phyloP scores from a whole-genome alignment of 2,113 vertebrate genomes.

The Ginglymostoma cirratum region DNA sequence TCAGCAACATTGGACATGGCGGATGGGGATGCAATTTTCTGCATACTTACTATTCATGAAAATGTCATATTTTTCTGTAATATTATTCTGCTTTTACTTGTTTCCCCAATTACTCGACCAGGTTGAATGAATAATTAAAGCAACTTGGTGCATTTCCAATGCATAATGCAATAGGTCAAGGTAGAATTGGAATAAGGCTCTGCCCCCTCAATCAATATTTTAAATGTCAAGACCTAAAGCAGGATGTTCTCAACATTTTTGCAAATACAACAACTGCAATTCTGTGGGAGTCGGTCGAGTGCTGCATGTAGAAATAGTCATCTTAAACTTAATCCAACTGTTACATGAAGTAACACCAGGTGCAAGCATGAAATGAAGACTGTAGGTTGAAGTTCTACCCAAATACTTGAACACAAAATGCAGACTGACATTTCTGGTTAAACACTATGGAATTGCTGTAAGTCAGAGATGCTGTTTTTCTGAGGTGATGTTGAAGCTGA shows the following conservation, averaged over 20 bases:
- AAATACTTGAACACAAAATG: neutral
- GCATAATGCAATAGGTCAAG: neutral
- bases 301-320: neutral
- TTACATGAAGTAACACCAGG: neutral
- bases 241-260: neutral
- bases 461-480: neutral
- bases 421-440: neutral
- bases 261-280: neutral
- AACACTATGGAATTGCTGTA: neutral
- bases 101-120: neutral
- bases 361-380: neutral
- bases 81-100: neutral
- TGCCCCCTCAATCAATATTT: neutral
- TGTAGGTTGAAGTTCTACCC: neutral
- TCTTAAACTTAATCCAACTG: neutral
- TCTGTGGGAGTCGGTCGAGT: neutral
- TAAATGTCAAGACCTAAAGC: constrained; percentile 1
- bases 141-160: neutral
- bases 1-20: neutral
- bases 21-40: neutral
- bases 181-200: neutral
- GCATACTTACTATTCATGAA: neutral
- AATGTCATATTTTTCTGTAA: neutral
- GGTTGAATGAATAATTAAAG: constrained; percentile 2
- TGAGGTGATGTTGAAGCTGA: neutral